These are phyloP conservation scores for Synergus itoensis DNA, from an alignment of 2,888 invertebrate genomes.

Conservation along the genomic window DNA sequence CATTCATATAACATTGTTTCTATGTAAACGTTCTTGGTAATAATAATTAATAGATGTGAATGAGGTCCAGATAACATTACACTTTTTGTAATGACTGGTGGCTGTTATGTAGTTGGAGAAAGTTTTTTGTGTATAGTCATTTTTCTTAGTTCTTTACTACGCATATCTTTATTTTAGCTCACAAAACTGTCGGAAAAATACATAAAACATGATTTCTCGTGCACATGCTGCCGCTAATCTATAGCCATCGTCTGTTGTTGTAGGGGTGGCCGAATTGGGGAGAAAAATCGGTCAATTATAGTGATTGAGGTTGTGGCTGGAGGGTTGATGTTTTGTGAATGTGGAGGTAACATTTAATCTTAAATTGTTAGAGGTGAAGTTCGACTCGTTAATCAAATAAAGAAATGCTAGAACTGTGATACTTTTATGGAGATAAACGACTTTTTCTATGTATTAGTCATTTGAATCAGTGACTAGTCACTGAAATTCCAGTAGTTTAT, in stretches of 20 bases:
- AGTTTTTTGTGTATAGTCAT: background rate
- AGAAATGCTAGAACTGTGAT: background rate
- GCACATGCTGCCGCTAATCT: conserved; percentile 24
- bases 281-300: conserved; percentile 35
- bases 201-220: conserved; percentile 19
- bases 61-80: background rate
- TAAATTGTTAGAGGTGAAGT: conserved; percentile 5
- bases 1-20: too few species aligned
- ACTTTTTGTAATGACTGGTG: background rate
- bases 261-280: conserved; percentile 2
- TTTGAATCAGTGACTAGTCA: too few species aligned
- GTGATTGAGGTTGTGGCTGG: conserved; percentile 19
- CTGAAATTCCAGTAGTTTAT: too few species aligned
- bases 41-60: background rate
- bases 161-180: background rate
- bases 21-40: background rate
- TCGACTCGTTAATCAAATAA: background rate
- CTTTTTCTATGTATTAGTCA: too few species aligned
- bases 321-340: conserved; percentile 27
- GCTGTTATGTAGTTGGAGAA: background rate
- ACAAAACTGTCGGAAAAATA: conserved; percentile 6
- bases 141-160: background rate
- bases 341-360: conserved; percentile 10
- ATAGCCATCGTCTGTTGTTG: background rate
- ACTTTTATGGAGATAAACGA: too few species aligned